A percentile compares a stretch with the other conserved stretches of the same genome.
Evolutionary conservation across 2,888 invertebrate species (phyloP).

Genomic region (Tenthredo mesomela): DNA sequence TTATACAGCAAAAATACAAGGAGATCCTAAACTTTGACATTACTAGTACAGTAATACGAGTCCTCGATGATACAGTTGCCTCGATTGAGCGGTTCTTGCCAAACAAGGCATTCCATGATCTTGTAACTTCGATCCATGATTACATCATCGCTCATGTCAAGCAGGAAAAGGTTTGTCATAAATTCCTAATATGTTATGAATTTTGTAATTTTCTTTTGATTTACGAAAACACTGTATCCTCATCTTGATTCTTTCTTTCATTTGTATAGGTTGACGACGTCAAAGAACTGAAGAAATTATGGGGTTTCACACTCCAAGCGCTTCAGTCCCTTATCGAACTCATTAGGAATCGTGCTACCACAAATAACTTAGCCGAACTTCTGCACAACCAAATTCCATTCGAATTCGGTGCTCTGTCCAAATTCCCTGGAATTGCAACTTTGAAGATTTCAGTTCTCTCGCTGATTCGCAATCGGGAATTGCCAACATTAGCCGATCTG

Average conservation of each 20-base stretch:
- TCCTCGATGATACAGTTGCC: conserved; percentile 80
- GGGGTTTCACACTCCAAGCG: conserved; percentile 80
- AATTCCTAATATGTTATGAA: neutral
- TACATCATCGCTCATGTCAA: conserved; percentile 79
- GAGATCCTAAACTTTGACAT: conserved; percentile 78
- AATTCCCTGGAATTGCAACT: conserved; percentile 81
- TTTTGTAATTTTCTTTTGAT: neutral
- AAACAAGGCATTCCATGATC: conserved; percentile 82
- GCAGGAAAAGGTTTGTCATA: conserved; percentile 79
- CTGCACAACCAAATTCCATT: conserved; percentile 75
- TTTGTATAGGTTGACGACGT: conserved; percentile 81
- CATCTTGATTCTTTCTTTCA: conserved; percentile 43
- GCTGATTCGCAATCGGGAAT: conserved; percentile 82
- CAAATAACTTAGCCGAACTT: conserved; percentile 72
- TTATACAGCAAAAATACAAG: conserved; percentile 78
- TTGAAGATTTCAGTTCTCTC: conserved; percentile 82
- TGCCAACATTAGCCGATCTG: conserved; percentile 80
- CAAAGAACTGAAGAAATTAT: conserved; percentile 83
- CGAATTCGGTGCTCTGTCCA: conserved; percentile 74
- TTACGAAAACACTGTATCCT: neutral
- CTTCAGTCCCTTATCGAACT: conserved; percentile 80
- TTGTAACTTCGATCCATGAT: conserved; percentile 81
- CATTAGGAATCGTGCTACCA: conserved; percentile 75
- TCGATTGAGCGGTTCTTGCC: conserved; percentile 82
- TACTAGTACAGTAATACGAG: conserved; percentile 80